Evolutionary conservation across 1,140 invertebrate genomes (phyloP), one percentile per base, ranked within the genome.

Genomic region (Macrobrachium rosenbergii): DNA sequence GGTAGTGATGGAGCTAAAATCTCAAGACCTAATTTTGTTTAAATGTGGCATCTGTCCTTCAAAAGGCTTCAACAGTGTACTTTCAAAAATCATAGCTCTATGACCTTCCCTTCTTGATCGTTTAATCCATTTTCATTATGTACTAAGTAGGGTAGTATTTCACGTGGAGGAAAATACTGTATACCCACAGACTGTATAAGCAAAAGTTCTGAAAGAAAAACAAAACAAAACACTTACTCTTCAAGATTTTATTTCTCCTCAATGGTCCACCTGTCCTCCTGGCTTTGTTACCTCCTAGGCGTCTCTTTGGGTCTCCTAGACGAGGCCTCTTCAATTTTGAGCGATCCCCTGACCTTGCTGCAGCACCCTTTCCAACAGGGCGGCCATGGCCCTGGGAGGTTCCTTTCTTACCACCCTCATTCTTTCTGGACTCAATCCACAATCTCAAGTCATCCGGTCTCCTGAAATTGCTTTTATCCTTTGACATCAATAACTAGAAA

Each of bases 401-500:
- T 5, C 64, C 45, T 10, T 64, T 76, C 21, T 86, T 86, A 17
- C 76, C 62, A 60, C 83, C 83, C 45, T 86, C 83, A 62, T 76
- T 79, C 64, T 86, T 86, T 5, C 83, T 76, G 45, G 83, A 86
- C 52, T 86, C 83, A 37, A 86, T 86, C 83, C 83, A 86, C 10
- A 86, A 77, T 60, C 83, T 78, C 11, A 86, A 59, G 52, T 86
- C 83, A 80, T 73, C 81, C 17, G 81, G 81, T 58, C 67, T 64
- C 72, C 81, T 82, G 45, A 52, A 72, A 72, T 7, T n/a, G 19
- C 19, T n/a, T 16, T 6, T 28, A 8, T 28, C 23, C 28, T n/a
- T 16, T 72, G 14, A 72, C 21, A 69, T 69, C 0, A 12, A 12
- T n/a, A 16, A 11, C 21, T 21, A 37, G 28, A 37, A 37, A 37